Evolutionary conservation across 2,113 vertebrate species (phyloP), one percentile per base, ranked within the genome.

Genomic region (Nothoprocta perdicaria): DNA sequence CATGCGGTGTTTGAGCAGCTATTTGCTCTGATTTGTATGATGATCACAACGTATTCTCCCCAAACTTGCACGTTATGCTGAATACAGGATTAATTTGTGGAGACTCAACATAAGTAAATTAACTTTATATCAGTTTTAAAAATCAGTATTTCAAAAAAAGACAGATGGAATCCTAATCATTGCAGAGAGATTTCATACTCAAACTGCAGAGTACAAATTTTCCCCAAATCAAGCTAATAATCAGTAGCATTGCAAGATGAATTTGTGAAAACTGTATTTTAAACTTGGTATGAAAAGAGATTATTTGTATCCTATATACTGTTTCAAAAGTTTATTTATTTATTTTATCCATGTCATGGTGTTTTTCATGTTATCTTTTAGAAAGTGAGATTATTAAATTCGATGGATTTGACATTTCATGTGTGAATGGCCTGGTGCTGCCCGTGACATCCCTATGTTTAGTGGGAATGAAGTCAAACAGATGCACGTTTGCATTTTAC

Each of bases 41-140:
- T 26, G 41, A 88, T 76, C 57, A 55, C 38, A 85, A 63, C 35
- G 62, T 31, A 83, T 31, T 73, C 22, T 78, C 52, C 72, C 24
- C 73, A 86, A 83, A 83, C 53, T 80, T 82, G 27, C n/a, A 84
- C 43, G 63, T 62, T 87, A 65, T 40, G 68, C 53, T 86, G 78
- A 96, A 92, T 50, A 86, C 63, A 84, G 12, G 86, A 90, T 77
- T 81, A 46, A 90, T 84, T 94, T 95, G 74, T 90, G 83, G 46
- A 80, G 60, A 18, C 27, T 82, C 2, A 6, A 55, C 46, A 8
- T n/a, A 85, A 46, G 78, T 74, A 89, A 83, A 90, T 77, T 77
- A 74, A 90, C 79, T 92, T 89, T 11, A 31, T 84, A 87, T 71
- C 22, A 48, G 22, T 81, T 86, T 86, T 5, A 66, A 84, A 90